These are phyloP conservation scores for Phanerotoma sp. DNA, from an alignment of 2,888 invertebrate genomes.

Conservation along the genomic window DNA sequence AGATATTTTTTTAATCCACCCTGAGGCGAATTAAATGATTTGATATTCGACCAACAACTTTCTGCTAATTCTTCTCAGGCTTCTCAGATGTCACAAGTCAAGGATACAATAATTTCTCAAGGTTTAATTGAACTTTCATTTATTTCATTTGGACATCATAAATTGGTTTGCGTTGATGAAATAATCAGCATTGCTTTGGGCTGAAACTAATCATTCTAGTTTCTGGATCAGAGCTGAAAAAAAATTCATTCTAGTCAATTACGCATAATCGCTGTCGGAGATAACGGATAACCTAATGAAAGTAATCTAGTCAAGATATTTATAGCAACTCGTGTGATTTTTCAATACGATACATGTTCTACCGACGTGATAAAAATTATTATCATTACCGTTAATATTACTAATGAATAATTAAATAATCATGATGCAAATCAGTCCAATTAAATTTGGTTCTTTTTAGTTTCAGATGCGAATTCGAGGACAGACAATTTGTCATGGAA, in stretches of 20 bases:
- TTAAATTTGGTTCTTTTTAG: background rate
- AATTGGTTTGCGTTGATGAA: background rate
- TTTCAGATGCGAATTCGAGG: conserved; percentile 4
- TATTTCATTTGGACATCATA: background rate
- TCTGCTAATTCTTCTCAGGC: conserved; percentile 13
- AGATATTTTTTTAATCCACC: conserved; percentile 12
- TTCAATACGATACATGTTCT: background rate
- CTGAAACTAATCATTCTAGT: background rate
- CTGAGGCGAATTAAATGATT: conserved; percentile 8
- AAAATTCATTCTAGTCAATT: conserved; percentile 1
- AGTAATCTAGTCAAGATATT: background rate
- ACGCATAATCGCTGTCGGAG: background rate
- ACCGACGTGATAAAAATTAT: background rate
- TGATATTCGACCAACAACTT: conserved; percentile 2
- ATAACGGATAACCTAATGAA: conserved; percentile 13
- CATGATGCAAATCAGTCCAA: background rate
- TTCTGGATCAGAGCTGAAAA: background rate
- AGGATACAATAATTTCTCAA: background rate
- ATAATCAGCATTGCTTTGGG: background rate
- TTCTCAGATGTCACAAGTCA: conserved; percentile 17
- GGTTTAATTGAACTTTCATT: background rate
- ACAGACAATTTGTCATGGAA: background rate
- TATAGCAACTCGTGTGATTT: background rate
- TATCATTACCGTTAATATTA: background rate
- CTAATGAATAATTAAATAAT: background rate